A percentile compares a stretch with the other conserved stretches of the same genome.
These are phyloP conservation scores for Ariolimax columbianus DNA, from an alignment of 2,888 invertebrate species.

Conservation along the genomic window DNA sequence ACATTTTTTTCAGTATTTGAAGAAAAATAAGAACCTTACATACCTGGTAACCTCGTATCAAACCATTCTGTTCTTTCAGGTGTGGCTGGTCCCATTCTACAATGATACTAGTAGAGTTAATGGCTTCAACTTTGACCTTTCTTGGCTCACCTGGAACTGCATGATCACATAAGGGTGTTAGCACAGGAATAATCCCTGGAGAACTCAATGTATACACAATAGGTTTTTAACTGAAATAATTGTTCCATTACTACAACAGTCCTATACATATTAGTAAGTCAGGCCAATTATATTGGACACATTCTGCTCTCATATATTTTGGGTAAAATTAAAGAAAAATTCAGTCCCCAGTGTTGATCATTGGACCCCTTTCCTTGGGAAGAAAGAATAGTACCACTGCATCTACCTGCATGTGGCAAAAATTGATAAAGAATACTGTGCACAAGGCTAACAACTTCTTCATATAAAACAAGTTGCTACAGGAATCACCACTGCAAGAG, in stretches of 20 bases:
- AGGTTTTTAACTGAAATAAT: background rate
- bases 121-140: slow-evolving; percentile 90
- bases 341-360: too few relatives aligned
- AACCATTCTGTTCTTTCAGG: slow-evolving; percentile 94
- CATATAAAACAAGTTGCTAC: too few relatives aligned
- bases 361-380: too few relatives aligned
- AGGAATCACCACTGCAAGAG: too few relatives aligned
- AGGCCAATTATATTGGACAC: background rate
- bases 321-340: background rate
- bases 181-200: background rate
- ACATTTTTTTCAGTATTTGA: too few relatives aligned
- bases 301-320: background rate
- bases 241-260: background rate
- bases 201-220: background rate
- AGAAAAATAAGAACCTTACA: too few relatives aligned
- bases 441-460: too few relatives aligned
- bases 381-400: too few relatives aligned
- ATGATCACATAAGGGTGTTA: background rate
- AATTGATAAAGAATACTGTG: too few relatives aligned
- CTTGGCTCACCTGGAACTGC: slow-evolving; percentile 84
- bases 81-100: slow-evolving; percentile 96
- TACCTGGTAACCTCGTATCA: slow-evolving; percentile 94
- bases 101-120: slow-evolving; percentile 97
- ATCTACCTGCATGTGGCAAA: too few relatives aligned
- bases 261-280: background rate